Evolutionary conservation across 2,113 vertebrate genomes (phyloP), one percentile per base, ranked within the genome.

Genomic region (Leuciscus idus): DNA sequence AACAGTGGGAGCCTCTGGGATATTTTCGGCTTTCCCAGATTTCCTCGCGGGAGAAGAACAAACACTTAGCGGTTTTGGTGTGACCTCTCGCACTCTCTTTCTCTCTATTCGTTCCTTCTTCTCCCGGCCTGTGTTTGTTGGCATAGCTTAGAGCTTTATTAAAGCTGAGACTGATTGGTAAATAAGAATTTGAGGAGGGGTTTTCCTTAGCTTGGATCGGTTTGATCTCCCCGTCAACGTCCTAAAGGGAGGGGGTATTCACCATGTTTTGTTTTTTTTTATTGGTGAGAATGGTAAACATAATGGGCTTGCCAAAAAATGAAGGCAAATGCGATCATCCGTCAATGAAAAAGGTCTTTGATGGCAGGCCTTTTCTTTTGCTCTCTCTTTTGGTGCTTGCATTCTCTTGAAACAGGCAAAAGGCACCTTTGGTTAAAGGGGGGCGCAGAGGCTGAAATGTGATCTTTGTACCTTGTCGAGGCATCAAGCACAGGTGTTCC

Each of bases 21-120:
- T 95, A 94, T 95, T 94, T 95, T 92, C 91, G 93, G 94, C 94
- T 91, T 93, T 93, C 91, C 93, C 91, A 93, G 87, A 93, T 93
- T 93, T 92, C 92, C 92, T 94, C 6, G 46, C 83, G 5, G 87
- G 87, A 90, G 81, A 85, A 88, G 26, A 68, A 88, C 83, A 84
- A 83, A 86, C 87, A 84, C 79, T 89, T 94, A 91, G 93, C 88
- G 94, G 93, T 95, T 88, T 86, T 79, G 66, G 75, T 83, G 36
- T 84, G 66, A 88, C 57, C 90, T 88, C 81, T 87, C 59, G 33
- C 79, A 52, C 84, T 66, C 21, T 52, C 33, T 4, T 62, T 72
- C 48, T 78, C 78, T 62, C 19, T 39, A 55, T 72, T 21, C 7
- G 10, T 76, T 30, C 55, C 79, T 48, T 23, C 21, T 86, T 82